A percentile compares a stretch with the other conserved stretches of the same genome.
These are phyloP conservation scores for Stylophora pistillata DNA, from an alignment of 64 coral and sea anemone species.

Conservation along the genomic window DNA sequence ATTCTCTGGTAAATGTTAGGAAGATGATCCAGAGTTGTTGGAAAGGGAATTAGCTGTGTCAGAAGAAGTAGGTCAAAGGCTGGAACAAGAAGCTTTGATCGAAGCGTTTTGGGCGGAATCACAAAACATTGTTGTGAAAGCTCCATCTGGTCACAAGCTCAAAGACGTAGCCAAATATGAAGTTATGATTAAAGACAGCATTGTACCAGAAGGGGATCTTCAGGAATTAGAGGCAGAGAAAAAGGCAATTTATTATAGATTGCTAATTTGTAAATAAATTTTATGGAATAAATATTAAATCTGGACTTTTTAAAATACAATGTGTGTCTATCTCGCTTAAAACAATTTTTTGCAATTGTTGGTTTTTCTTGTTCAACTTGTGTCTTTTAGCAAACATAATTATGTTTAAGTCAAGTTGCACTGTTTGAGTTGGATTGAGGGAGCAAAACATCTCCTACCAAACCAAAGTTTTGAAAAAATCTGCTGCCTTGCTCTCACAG, in stretches of 20 bases:
- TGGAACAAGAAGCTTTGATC: constrained; percentile 56
- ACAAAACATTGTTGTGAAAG: constrained; percentile 68
- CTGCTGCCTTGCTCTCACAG: no score
- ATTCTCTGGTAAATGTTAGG: background rate
- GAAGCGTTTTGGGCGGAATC: constrained; percentile 80
- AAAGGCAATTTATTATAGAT: constrained; percentile 38
- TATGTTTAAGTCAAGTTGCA: no score
- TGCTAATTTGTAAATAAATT: background rate
- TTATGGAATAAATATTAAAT: no score
- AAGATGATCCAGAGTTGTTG: constrained; percentile 42
- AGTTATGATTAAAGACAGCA: constrained; percentile 72
- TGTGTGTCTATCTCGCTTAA: no score
- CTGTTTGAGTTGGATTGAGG: no score
- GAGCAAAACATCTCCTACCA: no score
- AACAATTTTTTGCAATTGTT: no score
- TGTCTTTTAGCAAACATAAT: no score
- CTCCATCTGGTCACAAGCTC: constrained; percentile 85
- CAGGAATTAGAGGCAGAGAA: constrained; percentile 72
- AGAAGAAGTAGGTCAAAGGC: constrained; percentile 47
- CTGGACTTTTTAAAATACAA: no score
- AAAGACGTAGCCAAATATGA: constrained; percentile 94
- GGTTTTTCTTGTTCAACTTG: no score
- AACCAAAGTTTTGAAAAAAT: no score
- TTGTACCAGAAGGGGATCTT: constrained; percentile 54
- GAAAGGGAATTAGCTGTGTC: constrained; percentile 51